phyloP scores from a whole-genome alignment of 2,113 vertebrate species.

The Gambusia affinis region DNA sequence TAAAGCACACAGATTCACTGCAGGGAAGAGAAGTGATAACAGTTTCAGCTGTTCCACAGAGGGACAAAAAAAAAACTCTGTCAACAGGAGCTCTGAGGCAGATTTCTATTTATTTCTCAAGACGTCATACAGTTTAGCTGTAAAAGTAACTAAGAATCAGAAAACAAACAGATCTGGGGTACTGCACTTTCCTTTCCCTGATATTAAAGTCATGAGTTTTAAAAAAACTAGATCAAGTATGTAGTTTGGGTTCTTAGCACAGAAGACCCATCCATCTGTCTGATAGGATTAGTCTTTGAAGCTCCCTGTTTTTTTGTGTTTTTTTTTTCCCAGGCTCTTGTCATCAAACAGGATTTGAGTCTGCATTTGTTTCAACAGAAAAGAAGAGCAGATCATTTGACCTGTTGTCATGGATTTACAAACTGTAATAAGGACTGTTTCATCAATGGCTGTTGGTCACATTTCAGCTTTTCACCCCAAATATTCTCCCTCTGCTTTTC shows the following conservation, averaged over 20 bases:
- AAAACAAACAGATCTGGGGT: neutral
- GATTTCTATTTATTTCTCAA: conserved; percentile 27
- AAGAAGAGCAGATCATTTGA: conserved; percentile 39
- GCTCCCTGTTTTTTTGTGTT: conserved; percentile 15
- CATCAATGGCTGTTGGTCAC: neutral
- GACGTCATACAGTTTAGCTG: neutral
- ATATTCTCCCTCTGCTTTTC: conserved; percentile 8
- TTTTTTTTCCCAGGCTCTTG: neutral
- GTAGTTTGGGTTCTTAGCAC: neutral
- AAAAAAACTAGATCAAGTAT: neutral
- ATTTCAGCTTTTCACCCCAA: conserved; percentile 40
- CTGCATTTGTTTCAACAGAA: conserved; percentile 3
- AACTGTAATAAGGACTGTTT: conserved; percentile 24
- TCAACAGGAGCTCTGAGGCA: conserved; percentile 16
- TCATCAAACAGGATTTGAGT: conserved; percentile 32
- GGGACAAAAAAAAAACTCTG: conserved; percentile 15
- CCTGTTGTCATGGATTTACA: conserved; percentile 41
- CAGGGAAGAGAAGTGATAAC: conserved; percentile 20
- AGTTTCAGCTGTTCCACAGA: conserved; percentile 42
- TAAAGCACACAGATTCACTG: conserved; percentile 42
- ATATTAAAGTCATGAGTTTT: neutral
- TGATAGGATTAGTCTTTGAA: conserved; percentile 32
- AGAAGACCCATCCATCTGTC: conserved; percentile 32
- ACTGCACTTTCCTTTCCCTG: neutral
- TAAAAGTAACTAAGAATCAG: neutral